Evolutionary conservation across 2,113 vertebrate species (phyloP).

Genomic region (Rhynchopsitta pachyrhyncha): DNA sequence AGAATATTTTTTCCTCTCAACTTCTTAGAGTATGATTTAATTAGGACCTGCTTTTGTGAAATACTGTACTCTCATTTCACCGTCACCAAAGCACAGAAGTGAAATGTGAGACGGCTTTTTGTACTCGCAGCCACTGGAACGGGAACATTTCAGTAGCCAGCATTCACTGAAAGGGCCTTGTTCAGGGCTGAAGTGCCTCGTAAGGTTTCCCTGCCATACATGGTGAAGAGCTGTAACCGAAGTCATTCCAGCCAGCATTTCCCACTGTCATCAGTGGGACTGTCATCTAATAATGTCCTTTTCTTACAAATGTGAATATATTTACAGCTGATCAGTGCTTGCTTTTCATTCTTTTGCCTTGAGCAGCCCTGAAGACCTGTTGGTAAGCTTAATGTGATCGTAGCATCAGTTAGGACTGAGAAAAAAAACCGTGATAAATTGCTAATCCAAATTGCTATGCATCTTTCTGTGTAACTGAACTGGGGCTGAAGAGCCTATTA

Average conservation of each 20-base stretch:
- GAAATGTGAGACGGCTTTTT: neutral
- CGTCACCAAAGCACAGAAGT: neutral
- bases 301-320: neutral
- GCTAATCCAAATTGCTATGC: neutral
- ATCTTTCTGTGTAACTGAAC: neutral
- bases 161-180: fast-evolving
- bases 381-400: neutral
- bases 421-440: neutral
- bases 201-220: neutral
- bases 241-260: neutral
- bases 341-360: neutral
- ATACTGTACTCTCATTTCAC: neutral
- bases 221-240: neutral
- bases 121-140: neutral
- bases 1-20: neutral
- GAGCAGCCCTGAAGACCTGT: neutral
- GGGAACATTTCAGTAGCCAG: neutral
- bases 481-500: neutral
- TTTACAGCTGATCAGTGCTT: neutral
- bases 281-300: neutral
- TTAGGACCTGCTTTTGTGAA: neutral
- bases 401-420: neutral
- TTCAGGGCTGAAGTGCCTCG: neutral
- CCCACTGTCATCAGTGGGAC: neutral
- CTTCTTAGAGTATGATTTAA: neutral